These are phyloP conservation scores for Phalanger gymnotis DNA, from an alignment of 2,797 vertebrate species.

Conservation along the genomic window DNA sequence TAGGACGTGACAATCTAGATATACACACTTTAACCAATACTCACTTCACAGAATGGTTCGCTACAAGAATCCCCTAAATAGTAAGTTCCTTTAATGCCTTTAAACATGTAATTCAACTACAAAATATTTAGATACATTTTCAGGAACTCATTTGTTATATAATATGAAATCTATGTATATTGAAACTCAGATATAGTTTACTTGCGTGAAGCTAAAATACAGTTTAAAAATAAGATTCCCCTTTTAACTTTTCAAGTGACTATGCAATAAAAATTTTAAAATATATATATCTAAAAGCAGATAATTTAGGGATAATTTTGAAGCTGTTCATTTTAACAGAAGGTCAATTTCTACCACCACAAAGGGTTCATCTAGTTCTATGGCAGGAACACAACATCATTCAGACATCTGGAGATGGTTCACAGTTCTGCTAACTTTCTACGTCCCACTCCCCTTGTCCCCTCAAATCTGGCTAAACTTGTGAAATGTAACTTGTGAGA, in stretches of 20 bases:
- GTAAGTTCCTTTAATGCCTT: not conserved
- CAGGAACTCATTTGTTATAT: constrained; percentile 28
- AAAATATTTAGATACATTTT: constrained; percentile 50
- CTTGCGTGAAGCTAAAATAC: constrained; percentile 21
- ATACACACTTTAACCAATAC: not conserved
- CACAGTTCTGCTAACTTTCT: not conserved
- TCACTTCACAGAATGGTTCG: not conserved
- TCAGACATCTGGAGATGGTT: constrained; percentile 56
- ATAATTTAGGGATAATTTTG: not conserved
- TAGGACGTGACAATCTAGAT: not conserved
- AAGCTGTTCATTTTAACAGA: constrained; percentile 50
- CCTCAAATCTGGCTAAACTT: constrained; percentile 31
- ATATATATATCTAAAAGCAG: not conserved
- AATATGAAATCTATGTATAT: not conserved
- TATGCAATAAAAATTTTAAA: not conserved
- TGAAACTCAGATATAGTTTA: constrained; percentile 51
- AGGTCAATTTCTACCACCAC: not conserved
- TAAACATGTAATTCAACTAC: constrained; percentile 41
- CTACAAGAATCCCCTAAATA: constrained; percentile 46
- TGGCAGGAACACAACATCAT: not conserved
- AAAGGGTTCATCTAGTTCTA: not conserved
- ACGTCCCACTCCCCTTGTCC: not conserved
- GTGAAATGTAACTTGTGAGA: constrained; percentile 74
- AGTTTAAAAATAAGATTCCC: constrained; percentile 34
- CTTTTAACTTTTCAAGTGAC: not conserved